These are phyloP conservation scores for Diglossa cyanea DNA, from an alignment of 2,797 vertebrate genomes.

Conservation along the genomic window DNA sequence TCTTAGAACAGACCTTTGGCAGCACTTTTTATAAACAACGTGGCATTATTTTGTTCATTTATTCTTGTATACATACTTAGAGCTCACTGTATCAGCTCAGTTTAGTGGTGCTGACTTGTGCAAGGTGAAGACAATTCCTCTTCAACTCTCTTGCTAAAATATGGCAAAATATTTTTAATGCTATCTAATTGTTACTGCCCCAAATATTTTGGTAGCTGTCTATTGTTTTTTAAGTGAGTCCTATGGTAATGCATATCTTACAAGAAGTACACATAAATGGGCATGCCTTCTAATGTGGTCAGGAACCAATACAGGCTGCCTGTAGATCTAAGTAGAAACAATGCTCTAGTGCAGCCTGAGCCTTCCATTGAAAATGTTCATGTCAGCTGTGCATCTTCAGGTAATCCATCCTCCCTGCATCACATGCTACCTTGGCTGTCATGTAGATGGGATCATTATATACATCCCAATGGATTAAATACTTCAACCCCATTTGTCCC, in stretches of 20 bases:
- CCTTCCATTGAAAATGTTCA: neutral
- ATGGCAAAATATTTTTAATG: neutral
- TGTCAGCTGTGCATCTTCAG: neutral
- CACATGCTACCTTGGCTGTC: neutral
- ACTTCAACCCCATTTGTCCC: neutral
- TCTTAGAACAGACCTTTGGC: neutral
- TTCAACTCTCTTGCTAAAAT: neutral
- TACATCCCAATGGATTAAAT: neutral
- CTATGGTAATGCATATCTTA: neutral
- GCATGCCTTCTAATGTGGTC: neutral
- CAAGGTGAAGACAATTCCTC: neutral
- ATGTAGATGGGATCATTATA: neutral
- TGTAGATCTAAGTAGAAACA: neutral
- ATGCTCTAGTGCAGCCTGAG: neutral
- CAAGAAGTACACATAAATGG: neutral
- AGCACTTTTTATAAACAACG: rapidly evolving
- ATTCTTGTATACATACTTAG: neutral
- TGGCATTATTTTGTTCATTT: neutral
- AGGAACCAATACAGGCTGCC: neutral
- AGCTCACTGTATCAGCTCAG: neutral
- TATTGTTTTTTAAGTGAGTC: neutral
- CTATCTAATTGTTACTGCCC: neutral
- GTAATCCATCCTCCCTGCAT: neutral
- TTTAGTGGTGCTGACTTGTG: neutral
- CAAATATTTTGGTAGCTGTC: neutral